Evolutionary conservation across 2,797 vertebrate genomes (phyloP).

Genomic region (Gymnothorax reevesii): DNA sequence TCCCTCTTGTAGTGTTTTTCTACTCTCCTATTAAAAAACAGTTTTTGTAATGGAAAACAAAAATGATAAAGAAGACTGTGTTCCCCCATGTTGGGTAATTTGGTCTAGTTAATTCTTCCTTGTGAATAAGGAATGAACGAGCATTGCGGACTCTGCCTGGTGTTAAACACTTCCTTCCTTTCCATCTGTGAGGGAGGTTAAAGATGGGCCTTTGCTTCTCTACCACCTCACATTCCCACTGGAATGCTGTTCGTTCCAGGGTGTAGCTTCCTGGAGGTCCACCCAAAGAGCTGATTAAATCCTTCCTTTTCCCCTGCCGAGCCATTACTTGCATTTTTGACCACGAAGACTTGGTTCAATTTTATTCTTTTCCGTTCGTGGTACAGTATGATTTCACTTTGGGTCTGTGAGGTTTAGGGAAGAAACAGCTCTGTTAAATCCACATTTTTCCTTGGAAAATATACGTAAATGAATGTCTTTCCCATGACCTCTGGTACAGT

Average conservation of each 20-base stretch:
- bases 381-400: not conserved
- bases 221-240: constrained; percentile 15
- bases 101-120: constrained; percentile 3
- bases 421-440: constrained; percentile 40
- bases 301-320: not conserved
- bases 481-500: not conserved
- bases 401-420: constrained; percentile 31
- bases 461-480: not conserved
- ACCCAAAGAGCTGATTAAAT: not conserved
- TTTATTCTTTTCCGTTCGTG: too few species aligned
- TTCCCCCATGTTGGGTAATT: not conserved
- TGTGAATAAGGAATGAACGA: constrained; percentile 10
- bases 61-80: not conserved
- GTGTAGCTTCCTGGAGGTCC: constrained; percentile 28
- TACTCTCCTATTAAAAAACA: not conserved
- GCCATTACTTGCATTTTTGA: not conserved
- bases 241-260: constrained; percentile 38
- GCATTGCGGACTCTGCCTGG: constrained; percentile 31
- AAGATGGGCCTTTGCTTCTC: constrained; percentile 12
- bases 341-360: not conserved
- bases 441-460: not conserved
- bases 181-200: constrained; percentile 13
- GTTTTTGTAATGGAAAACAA: not conserved
- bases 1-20: not conserved
- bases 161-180: constrained; percentile 54